Evolutionary conservation across 2,888 invertebrate species (phyloP), one percentile per base, ranked within the genome.

Genomic region (Microctonus hyperodae): DNA sequence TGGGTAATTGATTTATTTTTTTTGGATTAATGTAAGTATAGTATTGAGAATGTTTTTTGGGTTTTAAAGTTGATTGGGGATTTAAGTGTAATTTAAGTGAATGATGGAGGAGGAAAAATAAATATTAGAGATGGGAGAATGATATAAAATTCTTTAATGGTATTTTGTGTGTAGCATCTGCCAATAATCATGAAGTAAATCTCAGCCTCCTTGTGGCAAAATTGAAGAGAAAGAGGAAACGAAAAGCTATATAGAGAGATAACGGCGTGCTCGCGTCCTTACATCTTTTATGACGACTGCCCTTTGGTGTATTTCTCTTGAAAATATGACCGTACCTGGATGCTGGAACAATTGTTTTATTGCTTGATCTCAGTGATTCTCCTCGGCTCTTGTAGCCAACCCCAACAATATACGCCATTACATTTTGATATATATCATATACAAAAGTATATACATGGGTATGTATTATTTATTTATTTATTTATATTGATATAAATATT

Each of bases 221-320:
- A 1, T 7, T n/a, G 0, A 16, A 23, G 56, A 53, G 57, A 20
- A 22, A 37, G 53, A 56, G 55, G 60, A 44, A 61, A 23, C 13
- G 4, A 53, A n/a, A 33, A 13, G 28, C 23, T 48, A 44, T 23
- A 33, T 44, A 57, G 57, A 64, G 64, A 69, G 68, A 71, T 60
- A 71, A 69, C 69, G 59, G 63, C 61, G 58, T 53, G 60, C 63
- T 68, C 66, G 61, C 67, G 68, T 13, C 35, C 59, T 44, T 73
- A 68, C 65, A 72, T 73, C 67, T 73, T 72, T 73, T 61, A 73
- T 72, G 65, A 70, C 64, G 53, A 65, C 70, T 70, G 72, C 72
- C 73, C 72, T 74, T 74, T 73, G 70, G 65, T 73, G 70, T 74
- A 73, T 71, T 72, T 73, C 73, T 73, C 68, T 62, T 62, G 65